Evolutionary conservation across 2,888 invertebrate species (phyloP), one percentile per base, ranked within the genome.

Genomic region (Plutella xylostella): DNA sequence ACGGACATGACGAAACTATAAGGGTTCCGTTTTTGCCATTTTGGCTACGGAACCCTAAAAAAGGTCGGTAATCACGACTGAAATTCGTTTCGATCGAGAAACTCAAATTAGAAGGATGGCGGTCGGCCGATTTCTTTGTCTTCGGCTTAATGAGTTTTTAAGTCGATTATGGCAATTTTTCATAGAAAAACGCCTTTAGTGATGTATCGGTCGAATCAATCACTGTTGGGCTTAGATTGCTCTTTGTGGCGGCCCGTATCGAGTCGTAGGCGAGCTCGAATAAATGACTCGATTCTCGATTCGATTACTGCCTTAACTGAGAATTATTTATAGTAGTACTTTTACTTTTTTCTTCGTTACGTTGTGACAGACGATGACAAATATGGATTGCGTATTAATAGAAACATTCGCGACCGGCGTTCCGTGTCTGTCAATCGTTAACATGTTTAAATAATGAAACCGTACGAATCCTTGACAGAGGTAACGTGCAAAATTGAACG

Each of bases 91-190:
- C 80, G 79, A 80, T 80, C 78, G 75, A 70, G 74, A 69, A 75
- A 75, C 78, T 68, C 72, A 74, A 78, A 79, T 80, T 77, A 77
- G 78, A 77, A 70, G 70, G 72, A 77, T 77, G 77, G 72, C 80
- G 76, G 72, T 66, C 72, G 71, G 73, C 55, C 67, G 73, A 70
- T 72, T 75, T 76, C 82, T 83, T 83, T 83, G 83, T 83, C 83
- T 83, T 78, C 74, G 65, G 61, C 73, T 75, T 82, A 83, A 83
- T 82, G 83, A 83, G 80, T 83, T 83, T 83, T 83, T 83, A 83
- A 83, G 83, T 83, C 83, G 83, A 83, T 83, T 83, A 82, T 78
- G 68, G 77, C 78, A 72, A 83, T 83, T 83, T 83, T 83, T 83
- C 83, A 83, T 83, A 83, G 83, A 82, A 83, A 82, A 83, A 78